Base-by-base conservation (phyloP, 2,888 invertebrate genomes). In the Acanthosoma haemorrhoidale region DNA sequence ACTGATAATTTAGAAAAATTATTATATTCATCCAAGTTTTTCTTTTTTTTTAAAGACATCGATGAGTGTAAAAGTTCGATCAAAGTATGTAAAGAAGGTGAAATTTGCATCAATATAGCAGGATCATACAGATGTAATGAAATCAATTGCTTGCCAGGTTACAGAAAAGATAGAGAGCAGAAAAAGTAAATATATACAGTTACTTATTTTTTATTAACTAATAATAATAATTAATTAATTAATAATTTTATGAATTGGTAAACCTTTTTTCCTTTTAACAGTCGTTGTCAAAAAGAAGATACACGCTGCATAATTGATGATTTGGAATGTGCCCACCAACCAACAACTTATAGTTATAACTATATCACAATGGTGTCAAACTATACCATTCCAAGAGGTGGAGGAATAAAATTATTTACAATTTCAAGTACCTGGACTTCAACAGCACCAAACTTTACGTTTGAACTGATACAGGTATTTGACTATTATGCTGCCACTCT, bases 281-380 rank as follows among this genome's bases (percentile, higher is more conserved):
- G 94, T 76, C 91, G 94, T 2, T 96, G 96, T 78, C 86, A 88
- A 68, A 85, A 90, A 68, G 83, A 86, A 31, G 85, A 86, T 68
- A 85, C 86, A 29, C 83, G 85, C 58, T 96, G 96, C 78, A 85
- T 86, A 39, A 82, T 85, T 25, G 85, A 87, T n/a, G 91, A 92
- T 79, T 80, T 83, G 76, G 83, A 86, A 29, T 97, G 97, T 77
- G 83, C 88, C 67, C 86, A 86, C 58, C 87, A 87, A 76, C 95
- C 97, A 0, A 86, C 92, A 58, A 90, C 92, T 66, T 91, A 91
- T 79, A 94, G 94, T 34, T 95, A 90, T 83, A 95, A 96, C 81
- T 97, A 93, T 80, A 91, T 98, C 76, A 92, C 95, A 0, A 88
- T 98, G 77, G 91, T 93, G 0, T 91, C 94, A 25, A 90, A 92